phyloP scores from a whole-genome alignment of 2,797 vertebrate genomes.

The Siniperca obscura region DNA sequence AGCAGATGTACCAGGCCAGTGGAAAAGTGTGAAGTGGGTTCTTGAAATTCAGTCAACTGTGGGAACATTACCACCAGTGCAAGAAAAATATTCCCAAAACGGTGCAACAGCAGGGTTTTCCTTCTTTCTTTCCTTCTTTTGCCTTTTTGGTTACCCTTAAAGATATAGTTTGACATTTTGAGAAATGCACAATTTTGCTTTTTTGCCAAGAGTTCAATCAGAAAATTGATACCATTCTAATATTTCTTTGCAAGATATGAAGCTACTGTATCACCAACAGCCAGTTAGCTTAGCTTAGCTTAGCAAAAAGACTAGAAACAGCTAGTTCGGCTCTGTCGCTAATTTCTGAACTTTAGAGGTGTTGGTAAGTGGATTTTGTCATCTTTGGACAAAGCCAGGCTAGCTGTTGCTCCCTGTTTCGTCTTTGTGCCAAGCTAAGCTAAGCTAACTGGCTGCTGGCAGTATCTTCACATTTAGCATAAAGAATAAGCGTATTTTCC shows the following conservation, averaged over 20 bases:
- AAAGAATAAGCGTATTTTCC: not conserved
- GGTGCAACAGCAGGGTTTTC: not conserved
- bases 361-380: not conserved
- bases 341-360: not conserved
- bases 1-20: constrained; percentile 39
- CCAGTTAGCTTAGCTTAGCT: not conserved
- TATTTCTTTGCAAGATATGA: not conserved
- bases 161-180: not conserved
- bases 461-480: not conserved
- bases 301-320: not conserved
- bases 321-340: not conserved
- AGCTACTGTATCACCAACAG: not conserved
- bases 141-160: not conserved
- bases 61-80: constrained; percentile 34
- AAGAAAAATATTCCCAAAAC: constrained; percentile 1
- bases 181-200: not conserved
- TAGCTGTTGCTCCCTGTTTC: not conserved
- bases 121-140: constrained; percentile 1
- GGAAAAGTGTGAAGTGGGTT: constrained; percentile 54
- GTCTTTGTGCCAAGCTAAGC: not conserved
- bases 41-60: constrained; percentile 42
- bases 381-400: not conserved
- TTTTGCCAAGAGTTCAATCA: not conserved
- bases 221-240: not conserved
- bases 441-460: not conserved